Base-by-base conservation (phyloP, 2,888 invertebrate species). In the Rhaphigaster nebulosa region DNA sequence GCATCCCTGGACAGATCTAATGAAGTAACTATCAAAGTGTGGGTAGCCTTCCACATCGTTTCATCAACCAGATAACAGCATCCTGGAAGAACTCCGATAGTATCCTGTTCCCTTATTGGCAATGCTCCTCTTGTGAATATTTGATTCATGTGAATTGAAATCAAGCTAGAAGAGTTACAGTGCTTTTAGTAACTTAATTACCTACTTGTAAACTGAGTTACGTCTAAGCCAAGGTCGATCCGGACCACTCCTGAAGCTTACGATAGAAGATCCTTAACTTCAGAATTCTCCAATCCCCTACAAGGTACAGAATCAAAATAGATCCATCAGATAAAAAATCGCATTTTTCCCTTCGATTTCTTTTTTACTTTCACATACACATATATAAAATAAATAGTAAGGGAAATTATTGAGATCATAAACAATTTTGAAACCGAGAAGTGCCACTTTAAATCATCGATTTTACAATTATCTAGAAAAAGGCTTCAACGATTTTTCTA, bases 141-240 rank as follows among this genome's bases (percentile, higher is more conserved):
- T 65, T 65, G 65, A 65, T 65, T 65, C 65, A 65, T 65, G 29
- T 65, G 29, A 65, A 65, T 60, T 60, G n/a, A 60, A 60, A 60
- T 60, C 60, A n/a, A 60, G 29, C 15, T 29, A 15, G 13, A 65
- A 65, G 29, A 65, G 65, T 65, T 65, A 60, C 26, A n/a, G 60
- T 60, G 15, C 65, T 65, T 65, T 65, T 65, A 65, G 65, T 65
- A 65, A 65, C 29, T 29, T 65, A 15, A 65, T 65, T 65, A 65
- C 29, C 65, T 29, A 65, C 65, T 65, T 65, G 65, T 29, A 65
- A 65, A 65, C 65, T 65, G 65, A 65, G 29, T 65, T 65, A 15
- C 29, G 65, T 65, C 65, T 29, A 65, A 65, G 29, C 29, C 29
- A 65, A 29, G 29, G 65, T 65, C 29, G 29, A 65, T 15, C 65